Conservation (phyloP, 2,113 vertebrate genomes). For the Cyanoliseus patagonus region DNA sequence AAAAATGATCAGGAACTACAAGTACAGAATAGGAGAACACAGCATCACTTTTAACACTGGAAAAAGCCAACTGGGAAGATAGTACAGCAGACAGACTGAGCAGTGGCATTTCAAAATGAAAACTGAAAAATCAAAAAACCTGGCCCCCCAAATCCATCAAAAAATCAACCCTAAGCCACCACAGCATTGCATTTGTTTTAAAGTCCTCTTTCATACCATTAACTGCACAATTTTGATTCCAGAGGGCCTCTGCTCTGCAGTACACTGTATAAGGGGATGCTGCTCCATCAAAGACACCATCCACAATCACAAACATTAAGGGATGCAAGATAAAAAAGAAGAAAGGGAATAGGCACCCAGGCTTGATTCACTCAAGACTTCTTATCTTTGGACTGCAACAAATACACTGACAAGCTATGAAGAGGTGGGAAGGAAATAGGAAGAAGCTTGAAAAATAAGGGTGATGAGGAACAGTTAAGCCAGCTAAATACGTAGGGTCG, state of each 20-base stretch:
- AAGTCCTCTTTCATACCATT: background rate
- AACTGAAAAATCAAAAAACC: background rate
- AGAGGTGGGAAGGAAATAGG: background rate
- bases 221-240: background rate
- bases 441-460: background rate
- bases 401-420: background rate
- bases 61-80: background rate
- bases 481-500: background rate
- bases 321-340: background rate
- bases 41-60: background rate
- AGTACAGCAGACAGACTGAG: background rate
- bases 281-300: background rate
- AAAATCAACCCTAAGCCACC: background rate
- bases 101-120: background rate
- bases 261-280: background rate
- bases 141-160: background rate
- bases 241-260: background rate
- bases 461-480: background rate
- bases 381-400: background rate
- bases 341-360: background rate
- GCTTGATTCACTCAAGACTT: background rate
- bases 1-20: slow-evolving; percentile 20
- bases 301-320: background rate
- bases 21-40: slow-evolving; percentile 20
- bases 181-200: background rate